These are phyloP conservation scores for Amblyjoppa proteus DNA, from an alignment of 2,888 invertebrate genomes.

Conservation along the genomic window DNA sequence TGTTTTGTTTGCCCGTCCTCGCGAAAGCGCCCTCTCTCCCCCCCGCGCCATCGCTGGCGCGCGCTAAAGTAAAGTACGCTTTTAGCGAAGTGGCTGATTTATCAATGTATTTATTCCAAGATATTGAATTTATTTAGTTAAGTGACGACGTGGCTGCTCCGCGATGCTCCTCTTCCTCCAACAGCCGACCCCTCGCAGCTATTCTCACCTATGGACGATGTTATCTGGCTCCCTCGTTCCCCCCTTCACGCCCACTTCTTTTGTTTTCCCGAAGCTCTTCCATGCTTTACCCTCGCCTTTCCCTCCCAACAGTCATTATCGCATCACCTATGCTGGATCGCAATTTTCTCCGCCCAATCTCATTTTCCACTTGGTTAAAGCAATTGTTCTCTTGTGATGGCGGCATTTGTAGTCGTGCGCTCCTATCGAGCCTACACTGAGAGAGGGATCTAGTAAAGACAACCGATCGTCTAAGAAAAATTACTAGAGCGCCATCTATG, in stretches of 20 bases:
- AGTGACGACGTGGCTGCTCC: slow-evolving; percentile 76
- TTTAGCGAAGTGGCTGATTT: slow-evolving; percentile 85
- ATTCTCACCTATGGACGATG: slow-evolving; percentile 74
- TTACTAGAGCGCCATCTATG: too few species aligned
- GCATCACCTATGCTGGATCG: not conserved
- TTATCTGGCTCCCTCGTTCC: not conserved
- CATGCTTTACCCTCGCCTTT: slow-evolving; percentile 31
- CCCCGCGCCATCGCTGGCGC: slow-evolving; percentile 73
- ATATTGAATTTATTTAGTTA: slow-evolving; percentile 85
- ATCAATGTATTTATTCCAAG: slow-evolving; percentile 85
- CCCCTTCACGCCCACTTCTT: not conserved
- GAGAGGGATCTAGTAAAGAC: too few species aligned
- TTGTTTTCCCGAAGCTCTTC: slow-evolving; percentile 2
- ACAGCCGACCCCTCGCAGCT: slow-evolving; percentile 57
- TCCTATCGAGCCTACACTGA: not conserved
- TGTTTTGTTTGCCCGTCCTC: slow-evolving; percentile 71
- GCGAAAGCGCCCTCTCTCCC: slow-evolving; percentile 71
- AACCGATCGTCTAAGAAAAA: too few species aligned
- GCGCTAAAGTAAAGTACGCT: slow-evolving; percentile 83
- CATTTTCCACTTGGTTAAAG: not conserved
- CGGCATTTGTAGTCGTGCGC: not conserved
- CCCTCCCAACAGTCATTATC: slow-evolving; percentile 31
- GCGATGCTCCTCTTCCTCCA: slow-evolving; percentile 19
- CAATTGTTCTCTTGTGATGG: not conserved
- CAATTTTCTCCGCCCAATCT: not conserved